Base-by-base conservation (phyloP, 2,888 invertebrate genomes). In the Lasioglossum malachurum region DNA sequence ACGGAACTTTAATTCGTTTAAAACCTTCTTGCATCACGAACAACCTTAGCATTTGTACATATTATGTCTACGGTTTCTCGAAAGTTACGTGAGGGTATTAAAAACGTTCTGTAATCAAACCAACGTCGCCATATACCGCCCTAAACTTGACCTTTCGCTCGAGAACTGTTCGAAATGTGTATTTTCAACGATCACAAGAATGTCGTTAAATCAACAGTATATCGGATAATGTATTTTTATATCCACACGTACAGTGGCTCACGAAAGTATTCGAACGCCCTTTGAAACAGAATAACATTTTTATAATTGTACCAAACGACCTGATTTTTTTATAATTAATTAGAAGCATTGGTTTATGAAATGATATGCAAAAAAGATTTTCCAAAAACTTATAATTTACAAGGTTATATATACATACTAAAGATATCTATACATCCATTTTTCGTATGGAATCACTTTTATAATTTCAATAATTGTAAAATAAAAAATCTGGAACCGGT, bases 1-100 rank as follows among this genome's bases (percentile, higher is more conserved):
- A 57, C 86, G 57, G 57, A 38, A 41, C 44, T 81, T 87, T 93
- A 93, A 93, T 93, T 90, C 91, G 86, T 87, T 93, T 93, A 91
- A 93, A 93, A 86, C 74, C 77, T 83, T 85, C 79, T 80, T 85
- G 84, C 89, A 86, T 92, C 91, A 90, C 91, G 87, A 14, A 81
- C 81, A 88, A 80, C 74, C 78, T 79, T 77, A 72, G 78, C 83
- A 86, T 84, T 86, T 88, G 67, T 35, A 46, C 8, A 31, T 71
- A 72, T 38, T 83, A 80, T 72, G 83, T 86, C 91, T 92, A 80
- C 80, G 74, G 81, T 87, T 83, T 81, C 74, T 83, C 84, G 76
- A 78, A 60, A 77, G 87, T 91, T 90, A 92, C 92, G 89, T 90
- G 88, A 87, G 60, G 81, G 78, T 23, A 75, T 88, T 88, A 85